These are phyloP conservation scores for Cabera pusaria DNA, from an alignment of 2,888 invertebrate genomes.

Conservation along the genomic window DNA sequence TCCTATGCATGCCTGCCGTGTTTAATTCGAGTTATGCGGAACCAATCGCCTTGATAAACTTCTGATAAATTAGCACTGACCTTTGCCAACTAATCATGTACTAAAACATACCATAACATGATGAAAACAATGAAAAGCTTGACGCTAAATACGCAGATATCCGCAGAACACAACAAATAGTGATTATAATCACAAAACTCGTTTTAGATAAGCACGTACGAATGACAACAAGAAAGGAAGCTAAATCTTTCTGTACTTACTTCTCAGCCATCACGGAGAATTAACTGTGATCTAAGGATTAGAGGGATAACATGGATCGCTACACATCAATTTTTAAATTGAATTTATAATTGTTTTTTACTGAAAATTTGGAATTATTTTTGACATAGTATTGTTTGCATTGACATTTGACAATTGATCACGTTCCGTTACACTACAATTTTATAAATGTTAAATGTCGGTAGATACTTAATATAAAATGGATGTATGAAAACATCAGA, in stretches of 20 bases:
- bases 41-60: conserved; percentile 13
- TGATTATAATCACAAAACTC: conserved; percentile 37
- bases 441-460: too few relatives aligned
- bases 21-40: conserved; percentile 28
- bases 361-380: conserved; percentile 75
- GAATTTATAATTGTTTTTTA: conserved; percentile 68
- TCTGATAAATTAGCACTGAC: conserved; percentile 2
- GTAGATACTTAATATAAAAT: too few relatives aligned
- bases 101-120: too few relatives aligned
- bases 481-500: too few relatives aligned
- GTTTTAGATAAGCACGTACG: conserved; percentile 48
- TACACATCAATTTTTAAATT: conserved; percentile 54
- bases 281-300: conserved; percentile 46
- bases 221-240: conserved; percentile 46
- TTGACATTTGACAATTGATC: conserved; percentile 64
- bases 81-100: conserved; percentile 12
- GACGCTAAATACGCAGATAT: too few relatives aligned
- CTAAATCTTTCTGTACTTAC: conserved; percentile 55
- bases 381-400: conserved; percentile 81
- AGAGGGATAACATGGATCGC: conserved; percentile 64
- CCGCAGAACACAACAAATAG: conserved; percentile 11
- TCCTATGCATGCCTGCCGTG: conserved; percentile 18
- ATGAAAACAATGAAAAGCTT: too few relatives aligned
- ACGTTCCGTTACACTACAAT: conserved; percentile 29
- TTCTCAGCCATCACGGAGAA: conserved; percentile 70